Conservation (phyloP, 2,113 vertebrate species). For the Halcyon malimbica region DNA sequence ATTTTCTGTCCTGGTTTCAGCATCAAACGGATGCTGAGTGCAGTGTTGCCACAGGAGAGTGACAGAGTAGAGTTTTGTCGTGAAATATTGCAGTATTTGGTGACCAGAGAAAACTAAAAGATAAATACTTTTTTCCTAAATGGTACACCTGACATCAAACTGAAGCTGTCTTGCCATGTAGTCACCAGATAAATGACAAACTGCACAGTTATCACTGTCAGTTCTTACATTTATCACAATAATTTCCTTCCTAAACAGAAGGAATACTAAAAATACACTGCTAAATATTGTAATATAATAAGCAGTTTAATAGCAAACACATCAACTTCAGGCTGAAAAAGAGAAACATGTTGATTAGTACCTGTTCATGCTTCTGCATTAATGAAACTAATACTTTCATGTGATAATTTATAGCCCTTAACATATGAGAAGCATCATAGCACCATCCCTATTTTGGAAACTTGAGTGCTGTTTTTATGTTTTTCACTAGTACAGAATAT, state of each 20-base stretch:
- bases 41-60: not conserved
- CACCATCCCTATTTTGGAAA: not conserved
- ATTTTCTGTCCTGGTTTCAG: not conserved
- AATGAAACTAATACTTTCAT: not conserved
- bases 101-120: slow-evolving; percentile 17
- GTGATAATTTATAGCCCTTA: not conserved
- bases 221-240: not conserved
- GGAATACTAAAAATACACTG: not conserved
- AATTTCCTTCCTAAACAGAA: not conserved
- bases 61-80: not conserved
- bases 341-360: not conserved
- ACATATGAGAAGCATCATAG: not conserved
- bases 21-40: not conserved
- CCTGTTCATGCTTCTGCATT: not conserved
- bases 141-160: not conserved
- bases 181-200: not conserved
- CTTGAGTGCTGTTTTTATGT: not conserved
- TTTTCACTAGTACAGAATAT: not conserved
- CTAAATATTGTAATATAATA: not conserved
- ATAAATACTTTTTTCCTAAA: not conserved
- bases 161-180: not conserved
- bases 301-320: not conserved
- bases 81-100: not conserved
- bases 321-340: not conserved
- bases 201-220: not conserved